Evolutionary conservation across 2,888 invertebrate genomes (phyloP).

Genomic region (Caenorhabditis auriculariae): DNA sequence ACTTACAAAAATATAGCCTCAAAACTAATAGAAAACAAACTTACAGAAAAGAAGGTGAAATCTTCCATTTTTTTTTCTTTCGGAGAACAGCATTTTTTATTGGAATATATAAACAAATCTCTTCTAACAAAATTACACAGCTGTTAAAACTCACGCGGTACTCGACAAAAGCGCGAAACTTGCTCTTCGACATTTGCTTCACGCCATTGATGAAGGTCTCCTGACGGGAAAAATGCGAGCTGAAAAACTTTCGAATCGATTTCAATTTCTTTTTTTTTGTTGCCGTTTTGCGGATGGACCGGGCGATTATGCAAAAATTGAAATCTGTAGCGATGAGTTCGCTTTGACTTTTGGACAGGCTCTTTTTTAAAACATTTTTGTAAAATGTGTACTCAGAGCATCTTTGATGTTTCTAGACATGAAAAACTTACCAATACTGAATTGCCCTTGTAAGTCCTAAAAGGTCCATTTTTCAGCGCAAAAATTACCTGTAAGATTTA

Average conservation of each 20-base stretch:
- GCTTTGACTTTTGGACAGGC: not conserved
- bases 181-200: conserved; percentile 48
- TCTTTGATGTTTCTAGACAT: too few species aligned
- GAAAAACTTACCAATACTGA: too few species aligned
- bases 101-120: too few species aligned
- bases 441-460: too few species aligned
- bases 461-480: too few species aligned
- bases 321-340: too few species aligned
- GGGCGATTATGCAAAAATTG: conserved; percentile 4
- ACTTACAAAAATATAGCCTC: not conserved
- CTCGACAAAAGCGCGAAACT: conserved; percentile 60
- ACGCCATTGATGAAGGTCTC: conserved; percentile 61
- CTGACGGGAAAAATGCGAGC: conserved; percentile 53
- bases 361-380: not conserved
- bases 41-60: not conserved
- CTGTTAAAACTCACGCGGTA: conserved; percentile 32
- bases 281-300: not conserved
- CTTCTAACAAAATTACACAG: too few species aligned
- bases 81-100: too few species aligned
- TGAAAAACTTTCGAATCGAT: conserved; percentile 36
- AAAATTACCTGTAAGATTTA: conserved; percentile 45
- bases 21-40: not conserved
- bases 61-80: not conserved
- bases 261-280: too few species aligned
- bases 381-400: not conserved